Evolutionary conservation across 2,797 vertebrate genomes (phyloP).

Genomic region (Podarcis siculus): DNA sequence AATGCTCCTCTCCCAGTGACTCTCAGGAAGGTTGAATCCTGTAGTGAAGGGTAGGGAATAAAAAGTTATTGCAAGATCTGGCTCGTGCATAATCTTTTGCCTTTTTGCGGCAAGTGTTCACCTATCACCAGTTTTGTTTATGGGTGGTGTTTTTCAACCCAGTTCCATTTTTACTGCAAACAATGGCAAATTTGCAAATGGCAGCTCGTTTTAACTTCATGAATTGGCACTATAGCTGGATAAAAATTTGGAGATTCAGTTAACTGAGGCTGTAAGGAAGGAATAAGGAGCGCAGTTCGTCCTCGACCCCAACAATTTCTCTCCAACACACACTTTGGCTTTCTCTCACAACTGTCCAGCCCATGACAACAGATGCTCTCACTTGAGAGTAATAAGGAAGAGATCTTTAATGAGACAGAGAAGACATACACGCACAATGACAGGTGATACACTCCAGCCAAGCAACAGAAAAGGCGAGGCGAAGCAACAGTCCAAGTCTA

Average conservation of each 20-base stretch:
- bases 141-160: no score
- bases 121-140: no score
- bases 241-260: constrained; percentile 61
- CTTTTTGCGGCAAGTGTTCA: background rate
- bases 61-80: background rate
- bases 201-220: constrained; percentile 1
- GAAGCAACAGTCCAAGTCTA: no score
- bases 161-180: background rate
- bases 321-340: no score
- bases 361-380: no score
- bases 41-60: background rate
- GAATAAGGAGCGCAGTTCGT: background rate
- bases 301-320: background rate
- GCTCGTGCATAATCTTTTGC: constrained; percentile 29
- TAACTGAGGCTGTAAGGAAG: constrained; percentile 8
- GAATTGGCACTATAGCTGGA: background rate
- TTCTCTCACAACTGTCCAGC: no score
- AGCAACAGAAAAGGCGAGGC: no score
- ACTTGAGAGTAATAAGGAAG: no score
- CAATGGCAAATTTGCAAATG: constrained; percentile 57
- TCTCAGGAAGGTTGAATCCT: background rate
- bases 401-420: no score
- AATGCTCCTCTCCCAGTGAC: background rate
- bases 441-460: no score
- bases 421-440: no score